Evolutionary conservation across 2,113 vertebrate genomes (phyloP), one percentile per base, ranked within the genome.

Genomic region (Pogona vitticeps): DNA sequence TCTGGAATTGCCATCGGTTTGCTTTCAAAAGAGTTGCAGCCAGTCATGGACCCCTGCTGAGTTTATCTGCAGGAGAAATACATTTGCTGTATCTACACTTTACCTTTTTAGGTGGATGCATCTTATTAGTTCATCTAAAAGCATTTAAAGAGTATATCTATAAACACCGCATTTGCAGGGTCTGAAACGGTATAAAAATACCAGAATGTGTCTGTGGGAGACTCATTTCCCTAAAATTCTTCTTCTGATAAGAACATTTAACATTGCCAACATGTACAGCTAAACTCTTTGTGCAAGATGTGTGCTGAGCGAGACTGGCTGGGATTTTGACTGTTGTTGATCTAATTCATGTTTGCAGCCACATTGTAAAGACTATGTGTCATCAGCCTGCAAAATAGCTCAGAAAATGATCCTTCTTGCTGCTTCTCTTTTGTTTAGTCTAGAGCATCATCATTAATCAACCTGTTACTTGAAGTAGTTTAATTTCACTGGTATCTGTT

Each of bases 401-500:
- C 83, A 83, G 89, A 90, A 92, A 93, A 86, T 90, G 93, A 26
- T 18, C 0, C 81, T 91, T 68, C 31, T 10, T 68, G 26, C 65
- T 68, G 31, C 89, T n/a, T 20, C 28, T n/a, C 42, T 68, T 82
- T 76, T 94, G 89, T 94, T 93, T 95, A 91, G 94, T 92, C 89
- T 93, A 77, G 78, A 94, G 88, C 87, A 89, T 89, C 31, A 26
- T 92, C 78, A 68, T 88, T 92, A 89, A 91, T 94, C 90, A 93
- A 1, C 82, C 86, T 91, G 67, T 93, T 90, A 89, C 87, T 92
- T 82, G 38, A 89, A 90, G 83, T 90, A 83, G 72, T 95, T 94
- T 96, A 92, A 96, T 94, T 94, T 90, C 91, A 93, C 96, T 94
- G 95, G 94, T 97, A 87, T 93, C 95, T 97, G 95, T 98, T 97